phyloP scores from a whole-genome alignment of 2,888 invertebrate genomes.

The Acanthopleura granulata region DNA sequence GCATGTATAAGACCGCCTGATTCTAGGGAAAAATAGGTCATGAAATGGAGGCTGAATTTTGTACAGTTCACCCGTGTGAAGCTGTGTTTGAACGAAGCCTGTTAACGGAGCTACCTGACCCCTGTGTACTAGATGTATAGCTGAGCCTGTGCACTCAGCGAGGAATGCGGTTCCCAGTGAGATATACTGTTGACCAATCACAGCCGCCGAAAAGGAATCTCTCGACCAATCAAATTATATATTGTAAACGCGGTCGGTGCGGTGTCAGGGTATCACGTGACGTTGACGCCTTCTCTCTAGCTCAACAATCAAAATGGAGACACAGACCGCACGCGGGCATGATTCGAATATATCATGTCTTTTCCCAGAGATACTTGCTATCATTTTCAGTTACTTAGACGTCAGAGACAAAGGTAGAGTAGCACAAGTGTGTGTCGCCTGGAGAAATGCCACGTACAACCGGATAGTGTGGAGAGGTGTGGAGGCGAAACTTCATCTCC shows the following conservation, averaged over 20 bases:
- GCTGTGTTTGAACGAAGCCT: background rate
- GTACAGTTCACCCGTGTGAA: too few species aligned
- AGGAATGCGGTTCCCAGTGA: background rate
- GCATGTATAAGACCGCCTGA: too few species aligned
- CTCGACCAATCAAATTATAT: background rate
- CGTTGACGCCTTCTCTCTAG: background rate
- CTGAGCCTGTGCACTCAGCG: background rate
- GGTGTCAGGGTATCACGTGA: slow-evolving; percentile 19
- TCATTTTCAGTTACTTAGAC: slow-evolving; percentile 91
- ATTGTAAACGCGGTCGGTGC: background rate
- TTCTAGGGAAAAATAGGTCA: too few species aligned
- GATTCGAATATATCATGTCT: slow-evolving; percentile 81
- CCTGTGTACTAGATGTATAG: background rate
- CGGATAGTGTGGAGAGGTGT: slow-evolving; percentile 95
- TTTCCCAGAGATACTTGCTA: slow-evolving; percentile 91
- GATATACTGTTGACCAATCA: background rate
- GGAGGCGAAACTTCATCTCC: slow-evolving; percentile 89
- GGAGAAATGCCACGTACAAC: slow-evolving; percentile 93
- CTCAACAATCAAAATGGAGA: slow-evolving; percentile 36
- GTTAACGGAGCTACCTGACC: slow-evolving; percentile 1
- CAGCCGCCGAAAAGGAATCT: background rate
- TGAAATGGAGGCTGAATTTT: too few species aligned
- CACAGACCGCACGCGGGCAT: slow-evolving; percentile 18
- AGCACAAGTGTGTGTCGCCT: slow-evolving; percentile 84
- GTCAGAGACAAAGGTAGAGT: slow-evolving; percentile 90